These are phyloP conservation scores for Bothrops jararaca DNA, from an alignment of 2,113 vertebrate species.

Conservation along the genomic window DNA sequence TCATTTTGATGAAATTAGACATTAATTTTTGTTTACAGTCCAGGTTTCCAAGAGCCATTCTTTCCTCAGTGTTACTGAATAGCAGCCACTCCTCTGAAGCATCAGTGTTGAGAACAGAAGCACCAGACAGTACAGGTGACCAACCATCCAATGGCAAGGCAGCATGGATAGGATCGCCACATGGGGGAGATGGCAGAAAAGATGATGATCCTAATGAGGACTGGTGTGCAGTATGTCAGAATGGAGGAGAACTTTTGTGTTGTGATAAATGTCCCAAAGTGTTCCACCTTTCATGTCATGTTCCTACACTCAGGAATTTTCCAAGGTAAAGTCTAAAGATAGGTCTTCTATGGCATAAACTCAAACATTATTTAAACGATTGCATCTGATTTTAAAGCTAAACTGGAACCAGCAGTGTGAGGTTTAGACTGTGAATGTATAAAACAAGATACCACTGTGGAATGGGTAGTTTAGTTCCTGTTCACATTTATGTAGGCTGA, in stretches of 20 bases:
- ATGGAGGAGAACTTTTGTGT: conserved; percentile 79
- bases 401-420: neutral
- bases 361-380: neutral
- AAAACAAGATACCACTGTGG: neutral
- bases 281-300: conserved; percentile 80
- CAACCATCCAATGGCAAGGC: conserved; percentile 59
- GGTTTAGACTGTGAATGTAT: neutral
- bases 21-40: conserved; percentile 54
- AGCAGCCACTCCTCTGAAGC: conserved; percentile 61
- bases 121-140: conserved; percentile 79
- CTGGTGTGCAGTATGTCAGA: conserved; percentile 83
- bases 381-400: neutral
- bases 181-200: conserved; percentile 67
- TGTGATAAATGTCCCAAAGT: conserved; percentile 84
- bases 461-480: neutral
- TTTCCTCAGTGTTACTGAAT: conserved; percentile 74
- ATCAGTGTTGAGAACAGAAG: conserved; percentile 63
- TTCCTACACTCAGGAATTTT: conserved; percentile 75
- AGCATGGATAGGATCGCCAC: conserved; percentile 60
- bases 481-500: neutral
- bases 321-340: conserved; percentile 70
- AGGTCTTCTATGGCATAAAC: neutral
- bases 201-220: conserved; percentile 84
- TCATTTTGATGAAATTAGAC: neutral
- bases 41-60: conserved; percentile 69